Evolutionary conservation across 35 echinoderm and acorn worm genomes (phyloP).

Genomic region (Amphiura filiformis): DNA sequence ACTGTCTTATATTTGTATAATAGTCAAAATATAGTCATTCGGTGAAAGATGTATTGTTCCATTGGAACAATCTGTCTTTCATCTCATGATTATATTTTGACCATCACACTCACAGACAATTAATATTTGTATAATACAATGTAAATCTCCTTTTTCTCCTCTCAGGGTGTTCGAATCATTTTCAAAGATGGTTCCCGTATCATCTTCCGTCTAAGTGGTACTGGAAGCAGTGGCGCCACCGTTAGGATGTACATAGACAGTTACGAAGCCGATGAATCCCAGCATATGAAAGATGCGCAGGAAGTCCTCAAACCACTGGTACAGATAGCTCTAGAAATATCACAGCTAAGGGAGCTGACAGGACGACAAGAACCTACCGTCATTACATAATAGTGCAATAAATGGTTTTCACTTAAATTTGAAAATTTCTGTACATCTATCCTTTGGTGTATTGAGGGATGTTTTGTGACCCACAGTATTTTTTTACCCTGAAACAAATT

Average conservation of each 20-base stretch:
- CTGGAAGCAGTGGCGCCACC: slow-evolving; percentile 77
- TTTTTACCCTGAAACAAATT: too few species aligned
- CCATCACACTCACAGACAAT: too few species aligned
- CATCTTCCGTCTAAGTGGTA: slow-evolving; percentile 90
- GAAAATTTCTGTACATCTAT: too few species aligned
- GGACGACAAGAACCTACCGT: slow-evolving; percentile 80
- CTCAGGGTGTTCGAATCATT: slow-evolving; percentile 80
- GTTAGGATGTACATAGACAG: slow-evolving; percentile 93
- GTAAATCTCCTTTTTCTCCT: slow-evolving; percentile 19
- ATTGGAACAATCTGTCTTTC: too few species aligned
- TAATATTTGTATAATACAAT: too few species aligned
- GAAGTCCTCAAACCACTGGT: slow-evolving; percentile 69
- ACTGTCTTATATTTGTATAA: too few species aligned
- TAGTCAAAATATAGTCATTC: too few species aligned
- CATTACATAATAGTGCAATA: slow-evolving; percentile 61
- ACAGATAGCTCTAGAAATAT: slow-evolving; percentile 64
- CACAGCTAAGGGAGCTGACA: slow-evolving; percentile 71
- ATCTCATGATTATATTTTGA: too few species aligned
- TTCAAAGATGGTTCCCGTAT: slow-evolving; percentile 85
- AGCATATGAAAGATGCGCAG: slow-evolving; percentile 53
- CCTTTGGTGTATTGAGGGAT: too few species aligned
- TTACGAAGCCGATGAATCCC: slow-evolving; percentile 57
- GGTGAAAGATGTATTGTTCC: too few species aligned
- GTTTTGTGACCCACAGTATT: too few species aligned
- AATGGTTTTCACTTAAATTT: too few species aligned